Conservation (phyloP, 2,888 invertebrate species). For the Petrophora chlorosata region DNA sequence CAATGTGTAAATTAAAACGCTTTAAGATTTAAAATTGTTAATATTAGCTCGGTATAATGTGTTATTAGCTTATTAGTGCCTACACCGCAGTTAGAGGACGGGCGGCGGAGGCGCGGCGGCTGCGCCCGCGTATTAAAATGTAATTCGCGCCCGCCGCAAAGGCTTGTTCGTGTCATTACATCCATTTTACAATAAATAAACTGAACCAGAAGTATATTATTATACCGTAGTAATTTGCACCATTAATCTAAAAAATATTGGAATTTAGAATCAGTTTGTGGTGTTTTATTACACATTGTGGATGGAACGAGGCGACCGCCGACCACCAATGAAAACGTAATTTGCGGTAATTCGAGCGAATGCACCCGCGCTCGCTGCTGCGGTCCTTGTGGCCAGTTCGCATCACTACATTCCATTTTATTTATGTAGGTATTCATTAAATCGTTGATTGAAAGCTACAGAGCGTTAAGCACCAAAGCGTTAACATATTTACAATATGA, state of each 20-base stretch:
- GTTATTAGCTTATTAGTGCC: too few species aligned
- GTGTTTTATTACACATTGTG: neutral
- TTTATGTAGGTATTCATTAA: too few species aligned
- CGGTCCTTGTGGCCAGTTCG: neutral
- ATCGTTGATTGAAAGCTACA: too few species aligned
- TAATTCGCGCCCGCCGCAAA: slow-evolving; percentile 8
- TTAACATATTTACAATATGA: neutral
- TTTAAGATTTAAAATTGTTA: neutral
- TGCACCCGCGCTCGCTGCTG: neutral
- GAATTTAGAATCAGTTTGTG: neutral
- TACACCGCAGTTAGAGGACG: too few species aligned
- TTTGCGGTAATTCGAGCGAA: neutral
- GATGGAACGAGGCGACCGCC: neutral
- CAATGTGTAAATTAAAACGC: too few species aligned
- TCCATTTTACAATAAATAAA: slow-evolving; percentile 4
- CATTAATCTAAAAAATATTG: neutral
- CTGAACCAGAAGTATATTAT: neutral
- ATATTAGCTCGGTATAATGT: slow-evolving; percentile 1
- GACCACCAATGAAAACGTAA: neutral
- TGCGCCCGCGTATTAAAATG: slow-evolving; percentile 21
- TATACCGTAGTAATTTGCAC: neutral
- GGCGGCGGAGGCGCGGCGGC: too few species aligned
- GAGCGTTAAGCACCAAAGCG: too few species aligned
- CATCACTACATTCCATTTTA: too few species aligned
- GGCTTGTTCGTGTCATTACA: slow-evolving; percentile 10